Conservation (phyloP, 2,888 invertebrate genomes). For the Temnothorax rugatulus region DNA sequence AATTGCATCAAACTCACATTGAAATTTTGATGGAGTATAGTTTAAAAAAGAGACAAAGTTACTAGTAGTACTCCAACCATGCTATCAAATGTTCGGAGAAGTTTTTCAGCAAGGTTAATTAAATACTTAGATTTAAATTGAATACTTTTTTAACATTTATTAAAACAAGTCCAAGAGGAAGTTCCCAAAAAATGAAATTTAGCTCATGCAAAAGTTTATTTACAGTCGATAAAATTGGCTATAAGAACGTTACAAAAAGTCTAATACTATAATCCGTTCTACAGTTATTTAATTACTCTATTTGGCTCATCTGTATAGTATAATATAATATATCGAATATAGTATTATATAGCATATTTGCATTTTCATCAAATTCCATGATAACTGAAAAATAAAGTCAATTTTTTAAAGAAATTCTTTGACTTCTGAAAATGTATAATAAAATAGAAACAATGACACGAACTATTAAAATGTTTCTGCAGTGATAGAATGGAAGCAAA, state of each 20-base stretch:
- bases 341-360: background rate
- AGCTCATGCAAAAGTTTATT: too few species aligned
- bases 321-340: background rate
- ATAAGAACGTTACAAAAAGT: too few species aligned
- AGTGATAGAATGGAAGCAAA: conserved; percentile 52
- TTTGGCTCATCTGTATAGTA: too few species aligned
- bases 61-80: background rate
- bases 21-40: background rate
- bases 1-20: background rate
- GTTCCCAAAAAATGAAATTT: too few species aligned
- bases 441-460: conserved; percentile 56
- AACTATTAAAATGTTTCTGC: conserved; percentile 43
- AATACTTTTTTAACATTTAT: too few species aligned
- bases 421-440: conserved; percentile 61
- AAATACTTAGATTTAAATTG: too few species aligned
- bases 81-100: background rate
- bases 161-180: too few species aligned
- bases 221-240: background rate
- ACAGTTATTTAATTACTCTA: too few species aligned
- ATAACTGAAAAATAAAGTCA: conserved; percentile 41
- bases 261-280: too few species aligned
- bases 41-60: background rate
- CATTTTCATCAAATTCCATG: background rate
- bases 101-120: background rate
- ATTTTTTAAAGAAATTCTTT: conserved; percentile 14